Base-by-base conservation (phyloP, 2,888 invertebrate species). In the Chalcis sispes region DNA sequence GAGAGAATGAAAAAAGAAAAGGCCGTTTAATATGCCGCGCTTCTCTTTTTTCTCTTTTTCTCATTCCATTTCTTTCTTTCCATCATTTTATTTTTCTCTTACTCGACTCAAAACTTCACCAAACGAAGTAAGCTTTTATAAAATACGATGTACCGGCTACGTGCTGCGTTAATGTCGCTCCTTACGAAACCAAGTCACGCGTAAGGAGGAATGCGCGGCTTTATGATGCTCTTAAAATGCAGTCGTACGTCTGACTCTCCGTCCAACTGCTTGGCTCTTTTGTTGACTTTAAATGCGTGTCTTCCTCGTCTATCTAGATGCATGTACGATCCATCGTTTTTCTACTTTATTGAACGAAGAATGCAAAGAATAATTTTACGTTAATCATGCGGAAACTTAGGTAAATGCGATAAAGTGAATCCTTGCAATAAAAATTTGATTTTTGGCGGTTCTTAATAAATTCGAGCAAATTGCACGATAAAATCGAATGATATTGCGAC, bases 101-200 rank as follows among this genome's bases (percentile, higher is more conserved):
- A n/a, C n/a, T n/a, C n/a, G n/a, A 5, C 42, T n/a, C 2, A 18
- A 64, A 48, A n/a, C 20, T 23, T 23, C n/a, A 54, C 42, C 40
- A 29, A 50, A 73, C 48, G 58, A 61, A 66, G 66, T 61, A n/a
- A n/a, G 66, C 50, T 66, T 61, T 66, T 66, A 73, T 67, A 74
- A 62, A 67, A 67, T 56, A 72, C 58, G 62, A 62, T 42, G 46
- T 65, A 59, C 40, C 15, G 67, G 62, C 48, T 72, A 72, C 62
- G 72, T 61, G 66, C 56, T n/a, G 56, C 27, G 76, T 62, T 72
- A 72, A 76, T 72, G 72, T 52, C 48, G 46, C 56, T 67, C 29
- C 23, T 2, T n/a, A n/a, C 50, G 61, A 40, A 76, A 40, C 58
- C 75, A 76, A 76, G 76, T 76, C 76, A 76, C 67, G 75, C 40